Percentiles rank a stretch among this genome's conserved stretches.
phyloP scores from a whole-genome alignment of 2,797 vertebrate genomes.

The Tinamus major region DNA sequence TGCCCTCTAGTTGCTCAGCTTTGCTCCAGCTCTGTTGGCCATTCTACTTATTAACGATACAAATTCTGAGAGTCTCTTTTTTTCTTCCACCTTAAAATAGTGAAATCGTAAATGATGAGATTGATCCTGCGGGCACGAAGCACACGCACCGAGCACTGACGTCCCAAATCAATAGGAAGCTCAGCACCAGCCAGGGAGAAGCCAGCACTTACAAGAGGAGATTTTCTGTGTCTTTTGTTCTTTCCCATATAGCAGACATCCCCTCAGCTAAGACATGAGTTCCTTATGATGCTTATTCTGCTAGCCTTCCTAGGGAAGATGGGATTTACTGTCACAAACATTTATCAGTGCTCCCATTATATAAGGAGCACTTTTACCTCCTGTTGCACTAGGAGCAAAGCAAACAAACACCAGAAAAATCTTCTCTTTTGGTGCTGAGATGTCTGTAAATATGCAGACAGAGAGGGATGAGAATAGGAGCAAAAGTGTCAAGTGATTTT shows the following conservation, averaged over 20 bases:
- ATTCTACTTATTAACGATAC: not conserved
- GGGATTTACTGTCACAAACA: not conserved
- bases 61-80: not conserved
- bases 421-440: not conserved
- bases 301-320: not conserved
- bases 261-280: fast-evolving
- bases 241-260: not conserved
- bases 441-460: constrained; percentile 51
- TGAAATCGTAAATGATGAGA: not conserved
- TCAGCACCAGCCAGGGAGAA: not conserved
- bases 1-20: not conserved
- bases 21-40: not conserved
- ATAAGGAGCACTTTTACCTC: not conserved
- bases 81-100: not conserved
- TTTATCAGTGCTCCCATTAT: not conserved
- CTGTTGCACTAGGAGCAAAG: not conserved
- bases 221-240: not conserved
- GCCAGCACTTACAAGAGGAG: not conserved
- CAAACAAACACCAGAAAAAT: constrained; percentile 40
- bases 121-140: not conserved
- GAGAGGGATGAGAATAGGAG: not conserved
- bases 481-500: constrained; percentile 16
- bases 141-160: fast-evolving
- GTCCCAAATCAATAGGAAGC: not conserved
- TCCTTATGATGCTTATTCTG: not conserved